phyloP scores from a whole-genome alignment of 1,140 invertebrate genomes.

The Aradophagus sp. region DNA sequence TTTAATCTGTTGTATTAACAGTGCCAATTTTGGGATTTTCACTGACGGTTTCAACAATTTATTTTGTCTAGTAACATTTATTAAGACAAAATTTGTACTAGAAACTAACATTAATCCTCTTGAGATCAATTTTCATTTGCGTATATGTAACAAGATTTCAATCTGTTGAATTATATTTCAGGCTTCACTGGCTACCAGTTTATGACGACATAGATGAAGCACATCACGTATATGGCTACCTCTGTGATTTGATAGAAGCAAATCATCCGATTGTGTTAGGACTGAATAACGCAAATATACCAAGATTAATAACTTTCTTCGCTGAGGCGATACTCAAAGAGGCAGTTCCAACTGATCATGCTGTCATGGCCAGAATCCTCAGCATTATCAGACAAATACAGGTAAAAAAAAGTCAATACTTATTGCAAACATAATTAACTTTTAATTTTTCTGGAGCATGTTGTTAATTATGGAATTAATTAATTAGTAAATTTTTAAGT shows the following conservation, averaged over 20 bases:
- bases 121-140: conserved; percentile 22
- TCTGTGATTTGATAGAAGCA: conserved; percentile 95
- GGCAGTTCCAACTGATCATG: conserved; percentile 82
- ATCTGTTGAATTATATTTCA: conserved; percentile 58
- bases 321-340: conserved; percentile 90
- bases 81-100: conserved; percentile 45
- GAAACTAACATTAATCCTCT: conserved; percentile 57
- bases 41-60: too few species aligned
- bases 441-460: too few species aligned
- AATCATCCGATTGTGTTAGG: conserved; percentile 92
- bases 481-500: too few species aligned
- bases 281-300: conserved; percentile 90
- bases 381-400: conserved; percentile 87
- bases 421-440: too few species aligned
- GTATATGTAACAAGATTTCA: not conserved
- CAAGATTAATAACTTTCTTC: conserved; percentile 90
- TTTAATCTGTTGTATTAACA: conserved; percentile 61
- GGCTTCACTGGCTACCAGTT: conserved; percentile 95
- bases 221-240: conserved; percentile 93
- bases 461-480: too few species aligned
- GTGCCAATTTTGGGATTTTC: conserved; percentile 25
- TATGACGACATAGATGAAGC: conserved; percentile 97
- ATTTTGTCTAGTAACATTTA: too few species aligned
- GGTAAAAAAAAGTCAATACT: conserved; percentile 71
- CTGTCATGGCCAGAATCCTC: conserved; percentile 80